Conservation (phyloP, 2,113 vertebrate genomes). For the Erinaceus europaeus region DNA sequence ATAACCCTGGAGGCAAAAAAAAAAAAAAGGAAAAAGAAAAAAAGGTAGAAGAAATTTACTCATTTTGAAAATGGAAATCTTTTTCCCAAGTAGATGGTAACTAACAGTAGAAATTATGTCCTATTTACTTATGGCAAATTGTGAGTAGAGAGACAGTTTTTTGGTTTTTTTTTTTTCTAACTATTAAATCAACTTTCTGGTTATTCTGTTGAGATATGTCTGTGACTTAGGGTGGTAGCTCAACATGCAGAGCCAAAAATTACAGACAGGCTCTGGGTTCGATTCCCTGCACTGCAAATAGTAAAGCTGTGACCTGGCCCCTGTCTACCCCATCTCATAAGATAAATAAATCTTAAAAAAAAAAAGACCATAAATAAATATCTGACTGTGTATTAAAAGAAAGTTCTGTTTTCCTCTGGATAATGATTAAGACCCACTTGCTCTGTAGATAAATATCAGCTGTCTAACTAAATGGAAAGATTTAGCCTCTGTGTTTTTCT, state of each 20-base stretch:
- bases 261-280: too few relatives aligned
- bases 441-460: constrained; percentile 38
- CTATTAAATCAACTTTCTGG: constrained; percentile 24
- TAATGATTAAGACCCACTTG: constrained; percentile 32
- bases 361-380: too few relatives aligned
- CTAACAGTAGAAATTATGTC: not conserved
- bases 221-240: too few relatives aligned
- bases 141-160: not conserved
- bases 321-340: too few relatives aligned
- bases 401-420: not conserved
- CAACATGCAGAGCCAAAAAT: too few relatives aligned
- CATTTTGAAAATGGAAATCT: constrained; percentile 35
- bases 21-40: too few relatives aligned
- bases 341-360: too few relatives aligned
- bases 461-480: not conserved
- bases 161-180: constrained; percentile 10
- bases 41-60: not conserved
- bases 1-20: too few relatives aligned
- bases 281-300: too few relatives aligned
- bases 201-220: not conserved
- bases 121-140: not conserved
- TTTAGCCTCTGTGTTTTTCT: constrained; percentile 32
- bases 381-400: not conserved
- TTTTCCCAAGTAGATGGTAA: not conserved
- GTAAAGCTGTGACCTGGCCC: too few relatives aligned